Percentiles rank a stretch among this genome's conserved stretches.
These are phyloP conservation scores for Phymanthus crucifer DNA, from an alignment of 92 coral and sea anemone genomes.

Conservation along the genomic window DNA sequence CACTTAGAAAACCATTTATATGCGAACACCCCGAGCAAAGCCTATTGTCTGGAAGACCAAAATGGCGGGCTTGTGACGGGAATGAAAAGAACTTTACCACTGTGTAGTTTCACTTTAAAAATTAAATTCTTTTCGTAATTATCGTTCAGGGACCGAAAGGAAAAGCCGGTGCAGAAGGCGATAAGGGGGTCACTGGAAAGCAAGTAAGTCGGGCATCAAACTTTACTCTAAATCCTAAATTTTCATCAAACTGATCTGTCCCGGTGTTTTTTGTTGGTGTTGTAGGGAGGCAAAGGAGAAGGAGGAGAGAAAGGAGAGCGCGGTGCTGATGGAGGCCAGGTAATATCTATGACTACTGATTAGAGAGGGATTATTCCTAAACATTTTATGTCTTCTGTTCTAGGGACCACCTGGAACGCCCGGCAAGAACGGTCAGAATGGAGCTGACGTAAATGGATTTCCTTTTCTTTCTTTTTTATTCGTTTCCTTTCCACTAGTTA, in stretches of 20 bases:
- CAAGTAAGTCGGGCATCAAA: slow-evolving; percentile 5
- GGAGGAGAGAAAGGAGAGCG: slow-evolving; percentile 36
- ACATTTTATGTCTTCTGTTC: background rate
- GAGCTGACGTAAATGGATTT: slow-evolving; percentile 29
- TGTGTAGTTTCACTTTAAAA: background rate
- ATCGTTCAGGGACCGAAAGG: slow-evolving; percentile 40
- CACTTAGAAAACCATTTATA: no score
- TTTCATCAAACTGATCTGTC: no score
- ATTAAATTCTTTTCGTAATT: background rate
- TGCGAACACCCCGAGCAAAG: no score
- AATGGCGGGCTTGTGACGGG: no score
- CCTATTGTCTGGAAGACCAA: no score
- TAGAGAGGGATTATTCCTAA: background rate
- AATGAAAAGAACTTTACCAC: no score
- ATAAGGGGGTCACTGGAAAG: slow-evolving; percentile 22
- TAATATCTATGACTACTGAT: background rate
- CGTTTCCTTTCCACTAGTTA: background rate
- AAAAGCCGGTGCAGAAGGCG: slow-evolving; percentile 34
- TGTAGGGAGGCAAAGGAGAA: slow-evolving; percentile 35
- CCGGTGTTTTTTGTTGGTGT: background rate
- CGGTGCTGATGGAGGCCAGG: slow-evolving; percentile 35
- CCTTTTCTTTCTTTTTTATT: background rate
- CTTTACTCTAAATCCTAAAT: background rate
- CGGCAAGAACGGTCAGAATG: slow-evolving; percentile 44
- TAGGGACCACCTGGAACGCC: slow-evolving; percentile 36